These are phyloP conservation scores for Crypturellus tataupa DNA, from an alignment of 2,797 vertebrate species.

Conservation along the genomic window DNA sequence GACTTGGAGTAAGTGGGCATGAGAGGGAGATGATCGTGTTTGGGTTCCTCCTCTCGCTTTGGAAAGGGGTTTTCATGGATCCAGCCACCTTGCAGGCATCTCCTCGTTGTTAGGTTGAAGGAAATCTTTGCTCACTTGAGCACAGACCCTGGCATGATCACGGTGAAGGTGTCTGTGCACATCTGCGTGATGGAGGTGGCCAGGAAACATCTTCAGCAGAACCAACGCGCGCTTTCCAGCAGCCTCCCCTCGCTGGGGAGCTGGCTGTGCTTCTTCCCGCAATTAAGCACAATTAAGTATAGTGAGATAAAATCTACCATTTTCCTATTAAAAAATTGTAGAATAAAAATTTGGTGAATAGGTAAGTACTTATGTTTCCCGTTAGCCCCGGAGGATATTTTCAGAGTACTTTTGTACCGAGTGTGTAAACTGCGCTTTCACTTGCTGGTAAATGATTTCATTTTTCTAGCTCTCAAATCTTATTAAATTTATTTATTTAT, in stretches of 20 bases:
- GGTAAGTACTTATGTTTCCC: constrained; percentile 25
- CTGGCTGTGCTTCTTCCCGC: neutral
- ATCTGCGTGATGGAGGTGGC: neutral
- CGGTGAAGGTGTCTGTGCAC: neutral
- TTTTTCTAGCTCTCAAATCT: constrained; percentile 61
- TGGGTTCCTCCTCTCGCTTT: neutral
- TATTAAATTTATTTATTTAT: constrained; percentile 56
- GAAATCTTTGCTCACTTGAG: neutral
- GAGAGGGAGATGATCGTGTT: neutral
- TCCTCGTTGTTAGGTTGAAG: neutral
- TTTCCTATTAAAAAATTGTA: constrained; percentile 9
- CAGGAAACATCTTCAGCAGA: neutral
- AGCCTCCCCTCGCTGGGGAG: neutral
- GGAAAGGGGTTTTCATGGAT: neutral
- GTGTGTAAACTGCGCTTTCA: constrained; percentile 30
- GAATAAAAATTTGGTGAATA: neutral
- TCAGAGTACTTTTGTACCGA: constrained; percentile 45
- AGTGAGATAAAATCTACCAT: neutral
- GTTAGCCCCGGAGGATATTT: constrained; percentile 32
- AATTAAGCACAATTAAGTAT: neutral
- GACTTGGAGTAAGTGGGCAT: neutral
- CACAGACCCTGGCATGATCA: too few species aligned
- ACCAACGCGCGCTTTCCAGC: neutral
- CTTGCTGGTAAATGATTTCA: constrained; percentile 18
- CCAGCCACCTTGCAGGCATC: neutral